Percentiles rank a stretch among this genome's conserved stretches.
Evolutionary conservation across 1,140 invertebrate species (phyloP).

Genomic region (Drosophila eugracilis): DNA sequence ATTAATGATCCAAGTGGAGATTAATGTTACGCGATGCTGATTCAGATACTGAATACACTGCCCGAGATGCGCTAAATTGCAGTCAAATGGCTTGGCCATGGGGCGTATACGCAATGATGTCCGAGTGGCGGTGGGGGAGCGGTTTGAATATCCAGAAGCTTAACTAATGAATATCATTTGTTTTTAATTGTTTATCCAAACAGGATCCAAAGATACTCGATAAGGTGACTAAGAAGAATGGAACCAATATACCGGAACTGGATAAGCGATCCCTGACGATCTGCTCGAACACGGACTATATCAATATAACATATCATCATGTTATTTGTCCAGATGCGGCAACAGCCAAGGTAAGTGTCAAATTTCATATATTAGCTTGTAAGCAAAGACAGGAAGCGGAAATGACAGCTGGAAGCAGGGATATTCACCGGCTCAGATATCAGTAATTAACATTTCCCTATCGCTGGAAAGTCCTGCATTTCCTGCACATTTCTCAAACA

Average conservation of each 20-base stretch:
- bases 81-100: slow-evolving; percentile 42
- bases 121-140: no score
- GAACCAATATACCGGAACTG: slow-evolving; percentile 88
- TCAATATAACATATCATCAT: slow-evolving; percentile 99
- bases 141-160: not conserved
- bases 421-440: not conserved
- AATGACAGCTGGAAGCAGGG: not conserved
- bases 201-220: slow-evolving; percentile 94
- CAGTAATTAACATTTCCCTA: not conserved
- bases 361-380: not conserved
- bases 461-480: not conserved
- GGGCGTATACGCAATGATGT: slow-evolving; percentile 42
- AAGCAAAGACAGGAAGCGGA: not conserved
- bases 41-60: slow-evolving; percentile 10
- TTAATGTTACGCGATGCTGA: slow-evolving; percentile 60
- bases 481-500: not conserved
- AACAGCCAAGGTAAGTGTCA: slow-evolving; percentile 92
- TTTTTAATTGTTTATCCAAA: slow-evolving; percentile 31
- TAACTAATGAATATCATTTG: slow-evolving; percentile 1
- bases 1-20: slow-evolving; percentile 75
- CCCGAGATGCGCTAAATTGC: slow-evolving; percentile 52
- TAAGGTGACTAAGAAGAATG: slow-evolving; percentile 92
- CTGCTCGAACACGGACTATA: slow-evolving; percentile 99
- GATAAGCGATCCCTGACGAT: slow-evolving; percentile 99
- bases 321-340: slow-evolving; percentile 96